Evolutionary conservation across 2,113 vertebrate genomes (phyloP), one percentile per base, ranked within the genome.

Genomic region (Neolamprologus sp.): DNA sequence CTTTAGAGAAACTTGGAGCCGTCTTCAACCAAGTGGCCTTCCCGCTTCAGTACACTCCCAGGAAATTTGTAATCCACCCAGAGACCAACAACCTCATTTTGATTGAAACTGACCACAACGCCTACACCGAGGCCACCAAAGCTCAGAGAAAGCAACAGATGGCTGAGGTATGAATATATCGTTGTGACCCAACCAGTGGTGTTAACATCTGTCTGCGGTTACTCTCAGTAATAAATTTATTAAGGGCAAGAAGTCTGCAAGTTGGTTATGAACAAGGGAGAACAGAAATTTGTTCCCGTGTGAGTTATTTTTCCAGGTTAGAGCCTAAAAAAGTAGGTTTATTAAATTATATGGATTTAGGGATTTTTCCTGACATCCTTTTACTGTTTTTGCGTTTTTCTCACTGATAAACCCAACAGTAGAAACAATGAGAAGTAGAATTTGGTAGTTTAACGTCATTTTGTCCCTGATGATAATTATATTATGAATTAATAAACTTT

Each of bases 11-110:
- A 91, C 96, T 99, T 28, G 99, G 98, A 19, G 99, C 99, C 0
- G 98, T 99, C 78, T 99, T 99, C 96, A 99, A 99, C 95, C 99
- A 99, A 95, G 98, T 99, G 92, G 98, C 99, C 23, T 99, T 99
- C 91, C 98, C 98, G 0, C 92, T 99, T 85, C 98, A 99, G 94
- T 99, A 98, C 90, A 99, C 98, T 1, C 98, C 99, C 19, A 97
- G 98, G 89, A 99, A 98, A 87, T 99, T 99, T 94, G 98, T 99
- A 54, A 99, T 99, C 93, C 99, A 99, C 75, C 98, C 98, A 1
- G 99, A 99, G 91, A 99, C 98, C 88, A 99, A 98, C 96, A 98
- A 99, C 94, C 95, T 99, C 42, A 96, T 99, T 88, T 95, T 99
- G 94, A 99, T 99, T 4, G 99, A 99, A 95, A 98, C 98, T 0